A percentile compares a stretch with the other conserved stretches of the same genome.
These are phyloP conservation scores for Pterostichus niger DNA, from an alignment of 2,888 invertebrate species.

Conservation along the genomic window DNA sequence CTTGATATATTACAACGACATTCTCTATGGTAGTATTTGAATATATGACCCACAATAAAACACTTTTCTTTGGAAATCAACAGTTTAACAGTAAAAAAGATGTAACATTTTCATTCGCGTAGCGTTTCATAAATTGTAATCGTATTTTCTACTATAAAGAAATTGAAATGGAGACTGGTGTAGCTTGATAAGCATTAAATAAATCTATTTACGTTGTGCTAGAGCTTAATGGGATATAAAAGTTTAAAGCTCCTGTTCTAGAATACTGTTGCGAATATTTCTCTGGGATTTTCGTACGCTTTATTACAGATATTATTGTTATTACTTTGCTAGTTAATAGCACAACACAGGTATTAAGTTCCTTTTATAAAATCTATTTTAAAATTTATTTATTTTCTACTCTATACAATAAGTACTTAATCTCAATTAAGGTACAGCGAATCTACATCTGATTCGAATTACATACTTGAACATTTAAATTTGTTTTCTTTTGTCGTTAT, in stretches of 20 bases:
- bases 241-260: constrained; percentile 26
- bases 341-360: background rate
- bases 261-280: background rate
- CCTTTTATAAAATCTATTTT: background rate
- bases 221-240: constrained; percentile 13
- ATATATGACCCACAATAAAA: constrained; percentile 7
- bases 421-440: too few species aligned
- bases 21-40: background rate
- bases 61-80: background rate
- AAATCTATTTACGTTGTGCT: constrained; percentile 14
- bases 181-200: constrained; percentile 20
- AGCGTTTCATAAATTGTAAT: background rate
- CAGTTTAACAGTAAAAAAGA: constrained; percentile 16
- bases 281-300: background rate
- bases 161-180: constrained; percentile 9
- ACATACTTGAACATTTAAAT: too few species aligned
- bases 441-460: too few species aligned
- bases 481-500: too few species aligned
- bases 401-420: too few species aligned
- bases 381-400: too few species aligned
- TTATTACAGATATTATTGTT: constrained; percentile 11
- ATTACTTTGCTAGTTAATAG: background rate
- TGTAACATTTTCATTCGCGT: background rate
- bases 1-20: constrained; percentile 27
- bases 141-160: background rate